Evolutionary conservation across 2,797 vertebrate species (phyloP).

Genomic region (Melanotaenia boesemani): DNA sequence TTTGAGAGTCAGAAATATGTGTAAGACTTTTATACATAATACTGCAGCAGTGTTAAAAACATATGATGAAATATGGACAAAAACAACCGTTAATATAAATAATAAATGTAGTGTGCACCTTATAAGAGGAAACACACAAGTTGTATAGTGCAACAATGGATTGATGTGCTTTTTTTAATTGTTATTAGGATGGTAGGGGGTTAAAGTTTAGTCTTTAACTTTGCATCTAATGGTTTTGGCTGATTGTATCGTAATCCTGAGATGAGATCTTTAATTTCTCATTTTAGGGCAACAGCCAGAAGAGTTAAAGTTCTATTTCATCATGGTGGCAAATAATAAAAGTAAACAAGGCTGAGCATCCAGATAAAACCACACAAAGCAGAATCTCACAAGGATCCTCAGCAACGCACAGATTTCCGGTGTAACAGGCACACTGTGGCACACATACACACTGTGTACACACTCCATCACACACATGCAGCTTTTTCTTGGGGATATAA

Average conservation of each 20-base stretch:
- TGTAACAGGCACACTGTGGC: background rate
- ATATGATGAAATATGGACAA: background rate
- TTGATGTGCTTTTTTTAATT: no score
- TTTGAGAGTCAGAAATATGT: no score
- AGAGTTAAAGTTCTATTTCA: constrained; percentile 32
- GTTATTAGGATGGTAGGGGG: no score
- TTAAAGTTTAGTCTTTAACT: background rate
- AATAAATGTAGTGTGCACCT: background rate
- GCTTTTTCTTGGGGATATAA: constrained; percentile 59
- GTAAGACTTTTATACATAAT: no score
- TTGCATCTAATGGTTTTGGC: background rate
- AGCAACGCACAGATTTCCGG: background rate
- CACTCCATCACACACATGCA: constrained; percentile 14
- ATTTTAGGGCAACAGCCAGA: constrained; percentile 7
- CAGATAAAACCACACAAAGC: constrained; percentile 45
- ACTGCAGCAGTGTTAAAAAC: no score
- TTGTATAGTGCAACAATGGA: no score
- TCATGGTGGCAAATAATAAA: constrained; percentile 39
- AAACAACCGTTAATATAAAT: background rate
- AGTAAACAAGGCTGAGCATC: constrained; percentile 45
- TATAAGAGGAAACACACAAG: no score
- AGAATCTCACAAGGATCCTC: constrained; percentile 16
- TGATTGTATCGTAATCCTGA: constrained; percentile 15
- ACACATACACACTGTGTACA: background rate
- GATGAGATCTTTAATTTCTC: constrained; percentile 24